Conservation (phyloP, 2,888 invertebrate genomes). For the Loripinus fragilis region DNA sequence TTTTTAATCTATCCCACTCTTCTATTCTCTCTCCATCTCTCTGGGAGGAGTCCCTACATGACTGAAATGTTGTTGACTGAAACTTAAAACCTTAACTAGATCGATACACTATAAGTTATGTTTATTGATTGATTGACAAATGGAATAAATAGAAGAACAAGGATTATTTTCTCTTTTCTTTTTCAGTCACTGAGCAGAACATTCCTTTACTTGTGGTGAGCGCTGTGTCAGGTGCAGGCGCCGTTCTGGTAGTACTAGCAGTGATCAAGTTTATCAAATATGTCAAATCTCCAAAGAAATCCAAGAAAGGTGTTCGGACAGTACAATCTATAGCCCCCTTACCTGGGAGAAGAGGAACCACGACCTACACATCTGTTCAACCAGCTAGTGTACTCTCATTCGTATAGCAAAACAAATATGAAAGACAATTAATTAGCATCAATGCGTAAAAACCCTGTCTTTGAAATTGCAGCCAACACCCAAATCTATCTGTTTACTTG, state of each 20-base stretch:
- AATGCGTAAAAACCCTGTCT: too few relatives aligned
- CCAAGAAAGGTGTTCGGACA: constrained; percentile 44
- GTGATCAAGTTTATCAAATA: constrained; percentile 27
- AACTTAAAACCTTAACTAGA: too few relatives aligned
- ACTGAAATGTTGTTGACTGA: too few relatives aligned
- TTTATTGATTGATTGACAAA: too few relatives aligned
- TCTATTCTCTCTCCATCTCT: too few relatives aligned
- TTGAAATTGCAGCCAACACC: too few relatives aligned
- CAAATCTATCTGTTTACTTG: too few relatives aligned
- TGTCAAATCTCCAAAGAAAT: constrained; percentile 28
- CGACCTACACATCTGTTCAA: constrained; percentile 26
- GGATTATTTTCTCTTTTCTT: neutral
- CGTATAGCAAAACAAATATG: constrained; percentile 28
- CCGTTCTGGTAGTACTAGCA: constrained; percentile 26
- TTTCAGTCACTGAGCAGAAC: constrained; percentile 39
- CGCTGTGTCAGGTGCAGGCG: constrained; percentile 35
- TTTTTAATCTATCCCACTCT: too few relatives aligned
- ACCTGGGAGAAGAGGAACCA: constrained; percentile 34
- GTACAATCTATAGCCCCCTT: constrained; percentile 52
- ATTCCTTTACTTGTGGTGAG: constrained; percentile 39
- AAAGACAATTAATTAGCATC: too few relatives aligned
- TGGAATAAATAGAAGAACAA: too few relatives aligned
- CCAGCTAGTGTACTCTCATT: constrained; percentile 39
- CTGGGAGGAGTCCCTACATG: too few relatives aligned
- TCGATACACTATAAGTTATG: too few relatives aligned